Evolutionary conservation across 2,888 invertebrate genomes (phyloP), one percentile per base, ranked within the genome.

Genomic region (Fissipunctia ypsillon): DNA sequence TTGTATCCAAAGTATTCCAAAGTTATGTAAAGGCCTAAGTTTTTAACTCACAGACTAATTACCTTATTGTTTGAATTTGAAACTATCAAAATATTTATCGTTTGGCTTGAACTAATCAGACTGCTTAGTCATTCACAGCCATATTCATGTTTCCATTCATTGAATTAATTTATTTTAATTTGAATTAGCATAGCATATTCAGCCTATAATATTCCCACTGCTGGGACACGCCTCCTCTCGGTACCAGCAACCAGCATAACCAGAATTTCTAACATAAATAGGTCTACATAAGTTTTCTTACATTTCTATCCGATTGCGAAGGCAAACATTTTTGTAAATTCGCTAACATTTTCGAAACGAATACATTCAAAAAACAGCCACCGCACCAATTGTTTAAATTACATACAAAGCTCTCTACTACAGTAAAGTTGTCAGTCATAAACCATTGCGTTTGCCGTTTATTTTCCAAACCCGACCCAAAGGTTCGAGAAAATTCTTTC

Each of bases 401-500:
- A 43, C 31, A 56, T 31, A 14, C 28, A 16, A 31, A 57, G 38
- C 54, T 28, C 14, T 52, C 31, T n/a, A 28, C 59, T 61, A 50
- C 41, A 67, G 50, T 61, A 50, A 31, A 67, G 50, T 50, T 68
- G 45, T 43, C 25, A 14, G 35, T 50, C 64, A 63, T 76, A 82
- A 77, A 56, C 69, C 19, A 61, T 57, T 50, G 31, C 50, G 45
- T 70, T 1, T 0, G 38, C 64, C 56, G 22, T 50, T 65, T 56
- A 28, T 65, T 50, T 50, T 69, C 52, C 19, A 67, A 60, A 31
- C 41, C 31, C 6, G 28, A 71, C 56, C 61, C 48, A 69, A 80
- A 79, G 63, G n/a, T 57, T 73, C 35, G 25, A 50, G 41, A 50
- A 65, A 57, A 63, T 69, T 80, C 63, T n/a, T 59, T 48, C 28